Base-by-base conservation (phyloP, 2,888 invertebrate species). In the Leptinotarsa tumamoca region DNA sequence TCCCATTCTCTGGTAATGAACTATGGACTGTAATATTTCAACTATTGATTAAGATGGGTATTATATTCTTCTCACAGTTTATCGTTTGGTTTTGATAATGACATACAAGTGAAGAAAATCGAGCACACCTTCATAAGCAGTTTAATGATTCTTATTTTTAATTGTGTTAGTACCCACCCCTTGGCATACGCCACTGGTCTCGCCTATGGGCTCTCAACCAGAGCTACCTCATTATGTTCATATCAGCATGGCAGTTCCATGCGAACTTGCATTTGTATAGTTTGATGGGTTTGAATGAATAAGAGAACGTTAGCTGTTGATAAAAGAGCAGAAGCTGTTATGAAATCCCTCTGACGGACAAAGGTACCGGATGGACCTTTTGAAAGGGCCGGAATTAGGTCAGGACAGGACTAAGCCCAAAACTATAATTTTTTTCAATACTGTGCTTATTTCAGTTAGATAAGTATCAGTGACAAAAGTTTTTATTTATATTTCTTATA, bases 281-380 rank as follows among this genome's bases (percentile, higher is more conserved):
- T 43, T 63, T 63, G 43, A 33, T 63, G 63, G 33, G 63, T 63
- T 33, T 13, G n/a, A 33, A 63, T 63, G 33, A 33, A 33, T 63
- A 18, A 33, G 0, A 63, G 63, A 63, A 33, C 63, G 43, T 63
- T 61, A 61, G 58, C 58, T 50, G 70, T 58, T 61, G 56, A 58
- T 50, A 58, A 43, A 61, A 58, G 43, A 58, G 70, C 58, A 70
- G 49, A 70, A 58, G 58, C 61, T 51, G 70, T 61, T 70, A 33
- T 63, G 58, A 43, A 70, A 58, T 70, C 70, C 58, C 58, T 70
- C 58, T 54, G 70, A 49, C 50, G 70, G 50, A 70, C 70, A 70
- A 70, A 49, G 50, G 21, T 43, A 70, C 70, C 58, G 70, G 70
- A 70, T 61, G 49, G 23, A 17, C 56, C 17, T 21, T 70, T 61